Conservation (phyloP, 2,888 invertebrate genomes). For the Hirtodrosophila confusa region DNA sequence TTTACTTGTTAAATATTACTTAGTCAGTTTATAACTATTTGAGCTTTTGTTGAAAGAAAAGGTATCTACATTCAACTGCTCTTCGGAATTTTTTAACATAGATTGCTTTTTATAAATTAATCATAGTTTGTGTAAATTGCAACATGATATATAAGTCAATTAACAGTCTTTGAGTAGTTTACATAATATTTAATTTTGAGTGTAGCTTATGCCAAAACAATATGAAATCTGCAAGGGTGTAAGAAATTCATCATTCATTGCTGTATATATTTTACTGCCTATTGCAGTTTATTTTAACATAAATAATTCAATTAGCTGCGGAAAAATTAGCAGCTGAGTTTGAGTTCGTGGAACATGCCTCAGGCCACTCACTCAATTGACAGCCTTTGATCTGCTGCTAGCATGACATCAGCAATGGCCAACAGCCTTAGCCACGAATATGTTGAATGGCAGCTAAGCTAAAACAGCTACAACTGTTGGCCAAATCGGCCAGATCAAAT, state of each 20-base stretch:
- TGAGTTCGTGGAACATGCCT: slow-evolving; percentile 45
- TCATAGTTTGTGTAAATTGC: too few species aligned
- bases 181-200: too few species aligned
- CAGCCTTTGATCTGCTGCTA: slow-evolving; percentile 64
- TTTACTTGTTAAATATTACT: too few species aligned
- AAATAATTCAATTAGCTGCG: slow-evolving; percentile 54
- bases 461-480: slow-evolving; percentile 20
- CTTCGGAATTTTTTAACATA: too few species aligned
- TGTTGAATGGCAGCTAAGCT: slow-evolving; percentile 15
- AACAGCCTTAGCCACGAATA: slow-evolving; percentile 17
- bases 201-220: neutral
- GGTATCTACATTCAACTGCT: too few species aligned
- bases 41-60: too few species aligned
- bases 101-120: too few species aligned
- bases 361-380: slow-evolving; percentile 53
- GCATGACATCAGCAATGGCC: slow-evolving; percentile 66
- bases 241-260: neutral
- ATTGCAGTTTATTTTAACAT: slow-evolving; percentile 27
- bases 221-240: neutral
- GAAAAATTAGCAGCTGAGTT: slow-evolving; percentile 49
- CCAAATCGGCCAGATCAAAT: slow-evolving; percentile 67
- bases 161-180: too few species aligned
- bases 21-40: too few species aligned
- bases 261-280: slow-evolving; percentile 9
- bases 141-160: too few species aligned